These are phyloP conservation scores for Trichoplusia ni DNA, from an alignment of 1,140 invertebrate species.

Conservation along the genomic window DNA sequence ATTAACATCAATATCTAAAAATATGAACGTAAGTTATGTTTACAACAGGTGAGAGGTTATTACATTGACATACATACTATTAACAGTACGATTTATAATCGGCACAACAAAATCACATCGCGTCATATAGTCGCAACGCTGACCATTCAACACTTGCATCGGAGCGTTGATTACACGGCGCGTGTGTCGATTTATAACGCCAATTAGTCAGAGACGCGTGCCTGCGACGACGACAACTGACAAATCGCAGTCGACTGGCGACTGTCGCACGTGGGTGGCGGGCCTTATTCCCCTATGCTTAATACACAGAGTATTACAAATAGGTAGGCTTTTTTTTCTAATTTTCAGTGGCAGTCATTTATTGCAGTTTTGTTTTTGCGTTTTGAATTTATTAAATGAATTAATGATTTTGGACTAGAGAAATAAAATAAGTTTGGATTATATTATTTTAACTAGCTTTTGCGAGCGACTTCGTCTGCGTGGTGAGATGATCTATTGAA, in stretches of 20 bases:
- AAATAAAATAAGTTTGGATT: too few species aligned
- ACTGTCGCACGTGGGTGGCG: constrained; percentile 65
- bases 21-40: too few species aligned
- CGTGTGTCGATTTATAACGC: constrained; percentile 73
- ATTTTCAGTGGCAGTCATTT: background rate
- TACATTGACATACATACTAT: too few species aligned
- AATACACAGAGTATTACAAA: constrained; percentile 29
- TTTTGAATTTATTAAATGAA: background rate
- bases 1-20: too few species aligned
- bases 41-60: too few species aligned
- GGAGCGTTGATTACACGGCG: constrained; percentile 58
- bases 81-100: too few species aligned
- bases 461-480: background rate
- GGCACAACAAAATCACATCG: constrained; percentile 14
- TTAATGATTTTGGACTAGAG: too few species aligned
- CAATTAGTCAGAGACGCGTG: constrained; percentile 72
- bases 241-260: constrained; percentile 66
- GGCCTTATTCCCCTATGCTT: constrained; percentile 25
- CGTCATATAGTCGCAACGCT: constrained; percentile 29
- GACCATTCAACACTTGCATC: constrained; percentile 54
- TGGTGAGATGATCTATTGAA: too few species aligned
- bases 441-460: too few species aligned
- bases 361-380: background rate
- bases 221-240: constrained; percentile 66
- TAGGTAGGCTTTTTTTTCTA: constrained; percentile 15